Base-by-base conservation (phyloP, 2,888 invertebrate genomes). In the Apodemia zela region DNA sequence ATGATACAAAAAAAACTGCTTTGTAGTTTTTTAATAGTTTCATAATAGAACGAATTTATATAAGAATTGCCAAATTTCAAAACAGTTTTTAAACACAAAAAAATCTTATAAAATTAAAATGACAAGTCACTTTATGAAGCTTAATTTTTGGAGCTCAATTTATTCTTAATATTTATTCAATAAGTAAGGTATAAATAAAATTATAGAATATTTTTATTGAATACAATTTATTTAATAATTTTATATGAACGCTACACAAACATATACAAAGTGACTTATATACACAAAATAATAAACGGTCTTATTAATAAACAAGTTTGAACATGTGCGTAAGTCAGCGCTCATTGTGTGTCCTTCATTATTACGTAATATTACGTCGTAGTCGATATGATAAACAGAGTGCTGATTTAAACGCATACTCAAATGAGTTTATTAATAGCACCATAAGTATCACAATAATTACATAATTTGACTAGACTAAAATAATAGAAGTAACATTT, bases 161-260 rank as follows among this genome's bases (percentile, higher is more conserved):
- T 33, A 33, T 33, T 10, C 33, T 33, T 33, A 38, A 4, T 13
- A 38, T 38, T 38, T 13, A 38, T 13, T 38, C 13, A 42, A 42
- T 10, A 33, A 33, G 1, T 10, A 33, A 33, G 15, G 42, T 15
- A 42, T 42, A 42, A 42, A 42, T 42, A 42, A 42, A 42, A 42
- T 42, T 15, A 42, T 13, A 42, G 42, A 38, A 42, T 15, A 5
- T 15, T 42, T 25, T 15, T 15, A 15, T 42, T 42, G 42, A 42
- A 42, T 15, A 42, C 15, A 17, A 45, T 45, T n/a, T 45, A 45
- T 45, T 45, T 45, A 2, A 45, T 2, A 15, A 15, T 58, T 59
- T 35, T 35, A 29, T 59, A 25, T 33, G 59, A 59, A 59, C 59
- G 59, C 59, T 59, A 59, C 35, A 59, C 18, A 59, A 35, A 59